Conservation (phyloP, 1,140 invertebrate genomes). For the Aphelenchoides fujianensis region DNA sequence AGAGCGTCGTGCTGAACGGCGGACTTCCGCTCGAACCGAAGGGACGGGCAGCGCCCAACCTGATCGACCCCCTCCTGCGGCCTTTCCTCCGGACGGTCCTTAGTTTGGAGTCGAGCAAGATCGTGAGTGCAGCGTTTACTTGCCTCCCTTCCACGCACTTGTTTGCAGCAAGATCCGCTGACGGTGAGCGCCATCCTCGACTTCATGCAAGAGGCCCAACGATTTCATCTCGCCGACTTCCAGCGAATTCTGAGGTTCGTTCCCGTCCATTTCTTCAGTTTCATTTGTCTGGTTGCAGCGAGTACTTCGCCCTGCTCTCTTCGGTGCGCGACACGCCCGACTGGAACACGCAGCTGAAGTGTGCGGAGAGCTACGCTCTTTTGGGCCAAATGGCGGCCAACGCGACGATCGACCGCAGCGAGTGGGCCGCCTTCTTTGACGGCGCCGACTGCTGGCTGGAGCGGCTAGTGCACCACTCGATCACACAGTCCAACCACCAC, state of each 20-base stretch:
- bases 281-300: too few relatives aligned
- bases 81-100: not conserved
- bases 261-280: not conserved
- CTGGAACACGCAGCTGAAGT: not conserved
- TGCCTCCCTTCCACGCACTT: not conserved
- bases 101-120: not conserved
- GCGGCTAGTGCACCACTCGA: not conserved
- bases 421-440: not conserved
- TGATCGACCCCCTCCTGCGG: not conserved
- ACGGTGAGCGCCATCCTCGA: not conserved
- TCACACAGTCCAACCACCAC: not conserved
- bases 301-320: not conserved
- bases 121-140: not conserved
- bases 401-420: not conserved
- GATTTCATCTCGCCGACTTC: not conserved
- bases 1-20: not conserved
- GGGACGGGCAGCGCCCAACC: not conserved
- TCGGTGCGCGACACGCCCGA: not conserved
- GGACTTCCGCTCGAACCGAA: too few relatives aligned
- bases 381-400: slow-evolving; percentile 6
- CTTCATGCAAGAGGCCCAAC: not conserved
- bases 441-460: not conserved
- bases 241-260: not conserved
- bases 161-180: not conserved
- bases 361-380: not conserved